These are phyloP conservation scores for Agapornis roseicollis DNA, from an alignment of 2,113 vertebrate genomes.

Conservation along the genomic window DNA sequence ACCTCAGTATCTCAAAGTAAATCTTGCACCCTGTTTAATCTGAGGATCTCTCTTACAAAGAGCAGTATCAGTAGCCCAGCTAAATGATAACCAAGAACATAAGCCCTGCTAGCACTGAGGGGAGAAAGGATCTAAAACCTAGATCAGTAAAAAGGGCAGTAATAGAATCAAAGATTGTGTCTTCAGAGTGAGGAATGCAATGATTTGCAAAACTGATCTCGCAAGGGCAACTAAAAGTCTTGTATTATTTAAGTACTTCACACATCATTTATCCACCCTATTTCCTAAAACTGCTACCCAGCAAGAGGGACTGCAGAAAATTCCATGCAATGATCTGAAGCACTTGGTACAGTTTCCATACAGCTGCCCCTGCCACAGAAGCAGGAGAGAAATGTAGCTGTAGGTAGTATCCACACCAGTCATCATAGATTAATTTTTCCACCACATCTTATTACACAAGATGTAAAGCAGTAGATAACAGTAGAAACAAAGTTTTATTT, in stretches of 20 bases:
- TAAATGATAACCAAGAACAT: not conserved
- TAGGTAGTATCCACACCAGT: not conserved
- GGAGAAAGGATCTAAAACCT: not conserved
- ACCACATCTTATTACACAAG: not conserved
- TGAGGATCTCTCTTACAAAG: not conserved
- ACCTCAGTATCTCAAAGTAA: not conserved
- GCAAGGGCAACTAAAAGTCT: not conserved
- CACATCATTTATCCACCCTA: not conserved
- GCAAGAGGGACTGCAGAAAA: not conserved
- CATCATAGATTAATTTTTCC: not conserved
- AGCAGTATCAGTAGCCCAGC: not conserved
- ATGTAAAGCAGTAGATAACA: not conserved
- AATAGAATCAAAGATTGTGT: not conserved
- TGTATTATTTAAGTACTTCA: not conserved
- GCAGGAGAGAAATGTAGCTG: not conserved
- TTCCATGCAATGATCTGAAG: not conserved
- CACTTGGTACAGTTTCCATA: not conserved
- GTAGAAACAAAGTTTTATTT: not conserved
- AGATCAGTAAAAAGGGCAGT: not conserved
- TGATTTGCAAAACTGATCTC: not conserved
- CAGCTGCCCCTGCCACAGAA: not conserved
- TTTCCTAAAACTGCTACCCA: not conserved
- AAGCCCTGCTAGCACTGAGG: not conserved
- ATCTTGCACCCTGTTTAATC: not conserved
- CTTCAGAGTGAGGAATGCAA: not conserved